These are phyloP conservation scores for Drosophila siamana DNA, from an alignment of 2,888 invertebrate genomes.

Conservation along the genomic window DNA sequence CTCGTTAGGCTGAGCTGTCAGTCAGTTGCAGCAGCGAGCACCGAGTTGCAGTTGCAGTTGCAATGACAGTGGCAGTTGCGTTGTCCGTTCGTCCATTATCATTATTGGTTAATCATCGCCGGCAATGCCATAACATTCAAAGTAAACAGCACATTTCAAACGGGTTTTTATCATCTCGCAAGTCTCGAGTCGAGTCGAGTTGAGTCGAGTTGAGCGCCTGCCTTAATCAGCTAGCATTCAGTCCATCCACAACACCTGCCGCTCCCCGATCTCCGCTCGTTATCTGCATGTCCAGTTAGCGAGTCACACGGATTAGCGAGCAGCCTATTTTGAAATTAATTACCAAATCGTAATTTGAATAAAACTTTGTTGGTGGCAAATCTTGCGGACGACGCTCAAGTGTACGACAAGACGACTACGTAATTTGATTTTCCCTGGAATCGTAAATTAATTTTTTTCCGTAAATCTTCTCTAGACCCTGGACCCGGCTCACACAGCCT, in stretches of 20 bases:
- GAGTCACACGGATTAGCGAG: slow-evolving; percentile 63
- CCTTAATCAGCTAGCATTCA: slow-evolving; percentile 57
- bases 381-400: slow-evolving; percentile 23
- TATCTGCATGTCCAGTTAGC: slow-evolving; percentile 53
- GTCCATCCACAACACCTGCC: neutral
- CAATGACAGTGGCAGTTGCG: slow-evolving; percentile 26
- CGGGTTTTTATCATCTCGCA: slow-evolving; percentile 47
- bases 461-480: slow-evolving; percentile 68
- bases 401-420: slow-evolving; percentile 52
- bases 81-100: slow-evolving; percentile 52
- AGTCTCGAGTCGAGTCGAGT: too few relatives aligned
- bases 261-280: neutral
- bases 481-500: slow-evolving; percentile 5
- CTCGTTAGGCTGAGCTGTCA: slow-evolving; percentile 54
- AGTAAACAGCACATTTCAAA: too few relatives aligned
- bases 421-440: slow-evolving; percentile 79
- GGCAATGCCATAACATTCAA: slow-evolving; percentile 63
- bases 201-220: slow-evolving; percentile 8
- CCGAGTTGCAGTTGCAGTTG: too few relatives aligned
- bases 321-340: slow-evolving; percentile 72
- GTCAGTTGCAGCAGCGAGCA: too few relatives aligned
- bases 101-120: slow-evolving; percentile 74
- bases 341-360: slow-evolving; percentile 75
- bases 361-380: slow-evolving; percentile 72
- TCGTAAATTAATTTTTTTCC: slow-evolving; percentile 80